Base-by-base conservation (phyloP, 1,140 invertebrate genomes). In the Saccostrea glomerata region DNA sequence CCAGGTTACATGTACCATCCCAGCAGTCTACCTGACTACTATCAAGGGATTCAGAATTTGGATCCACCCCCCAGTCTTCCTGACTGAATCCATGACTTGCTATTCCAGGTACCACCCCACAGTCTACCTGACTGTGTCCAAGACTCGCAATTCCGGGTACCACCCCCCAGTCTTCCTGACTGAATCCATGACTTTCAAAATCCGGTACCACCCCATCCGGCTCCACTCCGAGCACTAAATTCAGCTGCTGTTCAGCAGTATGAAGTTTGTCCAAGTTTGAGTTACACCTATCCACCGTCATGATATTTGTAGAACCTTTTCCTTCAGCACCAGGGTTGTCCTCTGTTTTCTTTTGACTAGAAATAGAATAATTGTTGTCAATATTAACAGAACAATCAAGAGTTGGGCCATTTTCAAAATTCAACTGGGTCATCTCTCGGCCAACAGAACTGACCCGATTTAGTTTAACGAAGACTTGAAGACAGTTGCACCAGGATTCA, bases 391-490 rank as follows among this genome's bases (percentile, higher is more conserved):
- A 1, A n/a, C 13, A 77, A 5, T 77, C 47, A 47, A 82, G 54
- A 20, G 36, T 54, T 23, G 36, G 36, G 36, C 54, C 36, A 83
- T 55, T 55, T 20, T 83, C 17, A 54, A 54, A 47, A 47, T 83
- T 47, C 82, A 83, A 20, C 36, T 6, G 70, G 56, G 84, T 85
- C 84, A 23, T 58, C 58, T 36, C 84, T 58, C 70, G 40, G 77
- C 25, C 47, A 56, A 23, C 20, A 87, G 56, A 83, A 13, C 40
- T 30, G 47, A 86, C 66, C 84, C 30, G 9, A 40, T 55, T 73
- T 63, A 82, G 47, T 84, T 73, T 88, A 83, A 66, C 5, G 30
- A 36, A 36, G 70, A 7, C 30, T 47, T 83, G 82, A 83, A 83
- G 13, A 36, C 54, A 47, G 2, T 83, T 70, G 30, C 82, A 30